Base-by-base conservation (phyloP, 2,888 invertebrate species). In the Phasia obesa region DNA sequence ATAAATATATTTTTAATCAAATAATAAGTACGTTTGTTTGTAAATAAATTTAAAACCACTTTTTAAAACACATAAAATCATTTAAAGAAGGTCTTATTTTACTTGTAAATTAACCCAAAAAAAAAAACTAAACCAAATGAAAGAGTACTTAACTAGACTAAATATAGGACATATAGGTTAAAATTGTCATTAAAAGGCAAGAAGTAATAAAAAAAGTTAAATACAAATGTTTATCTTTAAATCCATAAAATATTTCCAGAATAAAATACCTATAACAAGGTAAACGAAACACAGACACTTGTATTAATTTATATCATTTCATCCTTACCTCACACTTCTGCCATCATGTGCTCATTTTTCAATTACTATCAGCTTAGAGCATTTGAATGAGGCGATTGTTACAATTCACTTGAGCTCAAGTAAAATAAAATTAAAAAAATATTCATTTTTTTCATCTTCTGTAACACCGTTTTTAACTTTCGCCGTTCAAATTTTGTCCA, bases 21-120 rank as follows among this genome's bases (percentile, higher is more conserved):
- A 79, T 75, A 76, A 67, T 49, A 76, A 67, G 70, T 75, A 67
- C 79, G 71, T 67, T 83, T 83, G 79, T 75, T 83, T 75, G 65
- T 67, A 83, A 83, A 83, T 71, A 79, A 62, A 64, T 44, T n/a
- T 11, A 53, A 62, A 71, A 19, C 47, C 65, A 53, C 75, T 78
- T n/a, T n/a, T n/a, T 75, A 51, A 65, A 67, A 17, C 31, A 44
- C 42, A 67, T 83, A 67, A 75, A 78, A 70, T 65, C 38, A 42
- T 65, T 70, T 78, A 38, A 78, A 49, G 69, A 82, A 59, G 78
- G 78, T 78, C 59, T 25, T 35, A 19, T 70, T 23, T 53, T 38
- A 13, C n/a, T 42, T 42, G 7, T 7, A 17, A n/a, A n/a, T n/a
- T n/a, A n/a, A n/a, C n/a, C n/a, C n/a, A n/a, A n/a, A n/a, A n/a